Evolutionary conservation across 2,888 invertebrate genomes (phyloP).

Genomic region (Oligia fasciuncula): DNA sequence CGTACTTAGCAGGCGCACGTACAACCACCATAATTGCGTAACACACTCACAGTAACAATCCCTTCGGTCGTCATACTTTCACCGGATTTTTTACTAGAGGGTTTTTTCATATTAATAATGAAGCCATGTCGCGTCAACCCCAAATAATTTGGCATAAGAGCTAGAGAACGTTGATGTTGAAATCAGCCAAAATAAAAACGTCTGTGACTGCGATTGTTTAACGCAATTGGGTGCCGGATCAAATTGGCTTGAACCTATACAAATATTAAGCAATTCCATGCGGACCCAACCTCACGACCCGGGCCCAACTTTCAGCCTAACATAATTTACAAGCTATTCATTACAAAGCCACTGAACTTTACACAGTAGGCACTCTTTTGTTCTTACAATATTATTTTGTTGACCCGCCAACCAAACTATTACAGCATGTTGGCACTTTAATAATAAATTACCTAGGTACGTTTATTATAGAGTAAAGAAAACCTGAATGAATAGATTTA

Average conservation of each 20-base stretch:
- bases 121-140: background rate
- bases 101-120: background rate
- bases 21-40: background rate
- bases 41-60: background rate
- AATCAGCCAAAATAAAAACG: background rate
- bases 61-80: background rate
- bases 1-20: background rate
- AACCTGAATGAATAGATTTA: background rate
- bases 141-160: background rate
- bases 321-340: conserved; percentile 43
- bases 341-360: conserved; percentile 39
- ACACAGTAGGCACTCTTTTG: conserved; percentile 35
- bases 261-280: conserved; percentile 37
- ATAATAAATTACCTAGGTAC: conserved; percentile 21
- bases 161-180: background rate
- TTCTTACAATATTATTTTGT: conserved; percentile 30
- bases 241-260: conserved; percentile 22
- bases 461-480: background rate
- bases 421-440: conserved; percentile 6
- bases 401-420: conserved; percentile 23
- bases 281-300: conserved; percentile 19
- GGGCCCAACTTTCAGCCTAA: conserved; percentile 12
- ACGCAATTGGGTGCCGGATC: conserved; percentile 3
- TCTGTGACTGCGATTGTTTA: conserved; percentile 2
- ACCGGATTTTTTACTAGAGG: background rate